These are phyloP conservation scores for Homarus americanus DNA, from an alignment of 1,140 invertebrate species.

Conservation along the genomic window DNA sequence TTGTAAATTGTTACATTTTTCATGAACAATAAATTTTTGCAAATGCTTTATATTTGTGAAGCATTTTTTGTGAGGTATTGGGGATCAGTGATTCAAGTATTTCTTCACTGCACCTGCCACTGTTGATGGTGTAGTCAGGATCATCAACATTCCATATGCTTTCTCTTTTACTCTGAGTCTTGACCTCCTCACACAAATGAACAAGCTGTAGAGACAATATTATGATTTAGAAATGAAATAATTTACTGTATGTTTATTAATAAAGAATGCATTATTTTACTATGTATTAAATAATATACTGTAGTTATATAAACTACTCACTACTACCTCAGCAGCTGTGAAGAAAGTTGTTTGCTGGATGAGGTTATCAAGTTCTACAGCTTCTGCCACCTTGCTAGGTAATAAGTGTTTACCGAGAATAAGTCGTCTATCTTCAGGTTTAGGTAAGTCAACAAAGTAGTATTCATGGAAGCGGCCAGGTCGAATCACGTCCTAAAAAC, in stretches of 20 bases:
- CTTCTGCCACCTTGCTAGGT: not conserved
- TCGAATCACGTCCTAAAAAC: constrained; percentile 62
- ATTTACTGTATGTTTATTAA: not conserved
- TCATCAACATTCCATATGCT: not conserved
- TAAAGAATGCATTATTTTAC: not conserved
- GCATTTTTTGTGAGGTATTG: constrained; percentile 38
- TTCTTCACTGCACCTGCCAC: not conserved
- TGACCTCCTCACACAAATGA: constrained; percentile 41
- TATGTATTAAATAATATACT: not conserved
- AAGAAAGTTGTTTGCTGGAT: constrained; percentile 31
- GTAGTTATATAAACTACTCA: not conserved
- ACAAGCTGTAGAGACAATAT: constrained; percentile 22
- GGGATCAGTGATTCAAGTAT: constrained; percentile 14
- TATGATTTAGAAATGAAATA: not conserved
- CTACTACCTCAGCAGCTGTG: constrained; percentile 59
- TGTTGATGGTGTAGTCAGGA: not conserved
- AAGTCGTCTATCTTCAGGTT: constrained; percentile 16
- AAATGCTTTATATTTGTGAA: constrained; percentile 31
- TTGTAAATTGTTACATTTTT: not conserved
- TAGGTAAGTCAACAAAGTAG: constrained; percentile 53
- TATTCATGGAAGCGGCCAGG: constrained; percentile 70
- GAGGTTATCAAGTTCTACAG: not conserved
- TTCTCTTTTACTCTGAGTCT: not conserved
- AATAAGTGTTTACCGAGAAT: constrained; percentile 22
- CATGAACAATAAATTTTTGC: constrained; percentile 27